Evolutionary conservation across 1,140 invertebrate genomes (phyloP).

Genomic region (Aleiodes sp.): DNA sequence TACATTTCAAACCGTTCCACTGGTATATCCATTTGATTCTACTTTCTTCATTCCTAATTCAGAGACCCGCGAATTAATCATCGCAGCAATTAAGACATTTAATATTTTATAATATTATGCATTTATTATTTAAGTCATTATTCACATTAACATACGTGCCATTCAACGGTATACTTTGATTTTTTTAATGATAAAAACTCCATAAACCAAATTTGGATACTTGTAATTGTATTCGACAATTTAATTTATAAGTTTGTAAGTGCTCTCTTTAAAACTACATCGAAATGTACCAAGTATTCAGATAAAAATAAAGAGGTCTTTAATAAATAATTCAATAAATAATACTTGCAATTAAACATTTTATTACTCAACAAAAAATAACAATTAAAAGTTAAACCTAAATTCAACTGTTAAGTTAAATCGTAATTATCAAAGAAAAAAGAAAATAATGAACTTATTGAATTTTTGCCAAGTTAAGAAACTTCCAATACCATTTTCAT

Average conservation of each 20-base stretch:
- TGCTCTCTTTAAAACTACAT: slow-evolving; percentile 22
- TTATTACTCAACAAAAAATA: slow-evolving; percentile 59
- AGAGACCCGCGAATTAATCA: not conserved
- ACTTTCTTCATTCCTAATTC: too few species aligned
- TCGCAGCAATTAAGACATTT: not conserved
- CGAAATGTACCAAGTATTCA: slow-evolving; percentile 27
- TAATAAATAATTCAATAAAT: not conserved
- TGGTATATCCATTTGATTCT: too few species aligned
- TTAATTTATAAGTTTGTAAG: slow-evolving; percentile 25
- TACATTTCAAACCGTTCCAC: too few species aligned
- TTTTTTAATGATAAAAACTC: not conserved
- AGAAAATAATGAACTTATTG: not conserved
- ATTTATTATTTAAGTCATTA: not conserved
- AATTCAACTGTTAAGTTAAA: slow-evolving; percentile 36
- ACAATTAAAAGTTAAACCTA: slow-evolving; percentile 45
- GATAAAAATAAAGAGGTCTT: not conserved
- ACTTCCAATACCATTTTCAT: not conserved
- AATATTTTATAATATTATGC: not conserved
- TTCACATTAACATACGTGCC: not conserved
- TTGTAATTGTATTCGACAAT: not conserved
- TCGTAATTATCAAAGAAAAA: slow-evolving; percentile 29
- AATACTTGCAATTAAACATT: slow-evolving; percentile 49
- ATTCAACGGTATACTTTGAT: slow-evolving; percentile 5
- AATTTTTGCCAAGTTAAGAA: not conserved
- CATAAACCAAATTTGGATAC: slow-evolving; percentile 18